These are phyloP conservation scores for Champsocephalus gunnari DNA, from an alignment of 2,797 vertebrate genomes.

Conservation along the genomic window DNA sequence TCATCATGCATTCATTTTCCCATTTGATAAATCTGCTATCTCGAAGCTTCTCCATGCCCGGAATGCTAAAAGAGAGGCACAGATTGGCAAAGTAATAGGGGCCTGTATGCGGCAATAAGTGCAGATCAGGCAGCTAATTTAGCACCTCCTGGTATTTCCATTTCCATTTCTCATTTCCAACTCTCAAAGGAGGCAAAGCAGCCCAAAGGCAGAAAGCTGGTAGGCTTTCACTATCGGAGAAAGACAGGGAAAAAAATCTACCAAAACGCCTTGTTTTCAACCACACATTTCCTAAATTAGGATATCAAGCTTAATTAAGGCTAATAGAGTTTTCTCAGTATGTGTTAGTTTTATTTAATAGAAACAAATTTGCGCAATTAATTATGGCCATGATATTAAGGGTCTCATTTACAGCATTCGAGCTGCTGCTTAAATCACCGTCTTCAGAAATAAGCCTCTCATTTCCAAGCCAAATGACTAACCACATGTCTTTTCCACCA, in stretches of 20 bases:
- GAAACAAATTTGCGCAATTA: slow-evolving; percentile 99
- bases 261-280: slow-evolving; percentile 98
- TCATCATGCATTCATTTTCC: slow-evolving; percentile 99
- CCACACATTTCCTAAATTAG: slow-evolving; percentile 99
- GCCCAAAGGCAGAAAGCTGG: slow-evolving; percentile 96
- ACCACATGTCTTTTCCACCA: slow-evolving; percentile 50
- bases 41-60: slow-evolving; percentile 96
- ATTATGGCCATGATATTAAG: slow-evolving; percentile 98
- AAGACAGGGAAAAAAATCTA: slow-evolving; percentile 77
- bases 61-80: slow-evolving; percentile 98
- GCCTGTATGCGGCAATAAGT: slow-evolving; percentile 99
- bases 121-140: slow-evolving; percentile 99
- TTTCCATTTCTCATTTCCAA: slow-evolving; percentile 99
- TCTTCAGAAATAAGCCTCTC: slow-evolving; percentile 66
- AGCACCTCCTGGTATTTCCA: slow-evolving; percentile 99
- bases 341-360: slow-evolving; percentile 99
- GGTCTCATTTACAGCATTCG: slow-evolving; percentile 92
- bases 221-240: slow-evolving; percentile 89
- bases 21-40: slow-evolving; percentile 99
- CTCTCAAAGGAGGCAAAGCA: slow-evolving; percentile 97
- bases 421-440: slow-evolving; percentile 57
- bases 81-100: slow-evolving; percentile 97
- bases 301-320: slow-evolving; percentile 99
- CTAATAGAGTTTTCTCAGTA: slow-evolving; percentile 99
- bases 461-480: slow-evolving; percentile 59